Evolutionary conservation across 2,888 invertebrate genomes (phyloP), one percentile per base, ranked within the genome.

Genomic region (Coenonympha arcania): DNA sequence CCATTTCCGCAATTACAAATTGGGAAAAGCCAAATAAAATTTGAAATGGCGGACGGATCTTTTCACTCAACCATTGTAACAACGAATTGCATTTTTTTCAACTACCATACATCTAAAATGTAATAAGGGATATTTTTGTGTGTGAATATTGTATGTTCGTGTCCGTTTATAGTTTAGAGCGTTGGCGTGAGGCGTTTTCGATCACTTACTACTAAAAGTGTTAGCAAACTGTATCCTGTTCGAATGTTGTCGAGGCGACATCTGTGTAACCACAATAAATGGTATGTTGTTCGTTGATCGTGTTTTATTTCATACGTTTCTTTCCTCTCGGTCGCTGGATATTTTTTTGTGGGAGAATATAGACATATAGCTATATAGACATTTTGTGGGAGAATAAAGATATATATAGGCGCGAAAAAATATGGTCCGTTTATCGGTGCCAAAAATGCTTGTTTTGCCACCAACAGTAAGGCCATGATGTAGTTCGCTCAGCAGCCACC

Each of bases 191-290:
- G 62, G 65, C 58, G 68, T 73, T 66, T 71, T 73, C 62, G 71
- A 70, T 72, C 72, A 72, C 69, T 67, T 71, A 63, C 71, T 71
- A 68, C 70, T 71, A 68, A 61, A 65, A 68, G 52, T 50, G 60
- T 65, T 80, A 80, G 76, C 72, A 60, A 50, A 71, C 66, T 61
- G n/a, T 73, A 70, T 68, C 68, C 65, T 73, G 69, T 55, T 56
- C 49, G 66, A 71, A 72, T 83, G 84, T 85, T 86, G 83, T 83
- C 84, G 76, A 76, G 73, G 73, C 34, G 33, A 71, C 76, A 82
- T 66, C 71, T 83, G 82, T 85, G 81, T 84, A 84, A 75, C 83
- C 81, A 78, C 13, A 80, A 78, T 85, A 85, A 84, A 85, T 79
- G 82, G 79, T 81, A 78, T 83, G 83, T 85, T 86, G 85, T 84